These are phyloP conservation scores for Sericinus montela DNA, from an alignment of 2,888 invertebrate species.

Conservation along the genomic window DNA sequence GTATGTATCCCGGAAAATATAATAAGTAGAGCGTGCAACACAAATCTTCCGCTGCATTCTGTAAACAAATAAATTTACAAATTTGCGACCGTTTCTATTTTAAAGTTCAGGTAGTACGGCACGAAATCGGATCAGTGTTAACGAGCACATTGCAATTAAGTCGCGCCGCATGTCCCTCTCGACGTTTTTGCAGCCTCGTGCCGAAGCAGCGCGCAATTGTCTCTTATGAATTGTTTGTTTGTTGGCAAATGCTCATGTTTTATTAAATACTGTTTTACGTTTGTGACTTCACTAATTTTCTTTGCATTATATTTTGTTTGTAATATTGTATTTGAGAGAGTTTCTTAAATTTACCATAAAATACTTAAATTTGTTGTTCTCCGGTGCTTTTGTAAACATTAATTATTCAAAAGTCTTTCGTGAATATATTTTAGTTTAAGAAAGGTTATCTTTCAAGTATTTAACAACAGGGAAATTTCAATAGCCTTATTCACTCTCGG, in stretches of 20 bases:
- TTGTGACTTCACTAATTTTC: conserved; percentile 13
- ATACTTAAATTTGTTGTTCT: no score
- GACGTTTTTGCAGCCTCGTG: conserved; percentile 25
- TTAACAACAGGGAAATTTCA: no score
- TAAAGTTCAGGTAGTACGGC: conserved; percentile 34
- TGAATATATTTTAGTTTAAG: no score
- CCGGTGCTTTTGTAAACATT: no score
- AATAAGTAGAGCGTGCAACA: conserved; percentile 18
- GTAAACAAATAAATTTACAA: conserved; percentile 24
- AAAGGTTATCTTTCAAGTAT: no score
- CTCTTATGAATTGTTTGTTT: conserved; percentile 33
- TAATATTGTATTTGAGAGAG: background rate
- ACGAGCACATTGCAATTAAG: conserved; percentile 43
- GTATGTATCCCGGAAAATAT: conserved; percentile 12
- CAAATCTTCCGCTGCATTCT: conserved; percentile 21
- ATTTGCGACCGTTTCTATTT: conserved; percentile 28
- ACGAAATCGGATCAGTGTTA: conserved; percentile 41
- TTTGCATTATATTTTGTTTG: conserved; percentile 8
- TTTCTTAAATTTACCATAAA: no score
- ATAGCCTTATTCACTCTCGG: no score
- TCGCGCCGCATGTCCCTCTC: conserved; percentile 28
- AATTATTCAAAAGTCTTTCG: no score
- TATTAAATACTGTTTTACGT: conserved; percentile 18
- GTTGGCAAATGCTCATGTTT: conserved; percentile 20
- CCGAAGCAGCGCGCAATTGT: conserved; percentile 30